Base-by-base conservation (phyloP, 1,140 invertebrate species). In the Zaprionus vittiger region DNA sequence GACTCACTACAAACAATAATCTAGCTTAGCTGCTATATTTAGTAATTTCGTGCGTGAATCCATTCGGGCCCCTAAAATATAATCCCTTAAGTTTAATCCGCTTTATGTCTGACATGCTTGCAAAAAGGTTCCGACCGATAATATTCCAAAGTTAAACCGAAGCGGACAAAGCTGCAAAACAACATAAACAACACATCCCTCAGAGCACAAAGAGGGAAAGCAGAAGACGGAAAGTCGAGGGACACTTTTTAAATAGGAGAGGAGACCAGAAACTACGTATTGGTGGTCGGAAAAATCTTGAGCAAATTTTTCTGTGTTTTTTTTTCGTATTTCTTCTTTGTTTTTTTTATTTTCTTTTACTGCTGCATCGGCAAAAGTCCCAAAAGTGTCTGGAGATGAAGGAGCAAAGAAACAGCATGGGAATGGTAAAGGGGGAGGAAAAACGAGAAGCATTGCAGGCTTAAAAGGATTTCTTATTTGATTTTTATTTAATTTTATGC, bases 401-500 rank as follows among this genome's bases (percentile, higher is more conserved):
- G 38, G 14, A 34, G 17, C 38, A 47, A 17, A 11, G 37, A 38
- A 34, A 34, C 31, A 34, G 3, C 31, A 12, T 22, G 37, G 26
- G 20, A 49, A 26, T 15, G 12, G 12, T 1, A 15, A 15, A 2
- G 24, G 1, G 24, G 41, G 17, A 56, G 12, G 0, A 9, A 62
- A 41, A 44, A 28, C 5, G 7, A 44, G 47, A 73, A 67, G 24
- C 55, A 52, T 59, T 74, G 41, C 28, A 37, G 34, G 65, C 78
- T 65, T 72, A 83, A 89, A 80, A 57, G 80, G 78, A 87, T 87
- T 83, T 83, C 47, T 54, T 31, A 72, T 72, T 63, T 75, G 75
- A 85, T 73, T 82, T 86, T 81, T 85, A 85, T 83, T 87, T 81
- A 79, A 85, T 82, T 82, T 77, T 77, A 67, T 70, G 72, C 57